Conservation (phyloP, 1,140 invertebrate genomes). For the Drosophila leontia region DNA sequence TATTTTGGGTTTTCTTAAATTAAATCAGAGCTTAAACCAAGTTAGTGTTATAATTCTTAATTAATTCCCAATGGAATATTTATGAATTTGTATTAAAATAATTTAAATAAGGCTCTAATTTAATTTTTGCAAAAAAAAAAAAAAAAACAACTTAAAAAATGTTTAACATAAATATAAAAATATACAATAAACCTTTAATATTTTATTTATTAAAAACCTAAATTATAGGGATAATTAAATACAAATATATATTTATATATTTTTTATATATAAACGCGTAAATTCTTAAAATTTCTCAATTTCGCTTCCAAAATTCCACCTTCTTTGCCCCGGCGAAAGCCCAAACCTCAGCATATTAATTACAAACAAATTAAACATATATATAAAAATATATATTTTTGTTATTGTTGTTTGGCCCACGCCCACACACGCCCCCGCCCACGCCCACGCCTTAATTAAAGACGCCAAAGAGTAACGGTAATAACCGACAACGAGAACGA, state of each 20-base stretch:
- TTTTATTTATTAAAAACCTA: too few species aligned
- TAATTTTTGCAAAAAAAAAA: too few species aligned
- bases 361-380: slow-evolving; percentile 68
- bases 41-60: neutral
- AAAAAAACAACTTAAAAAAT: too few species aligned
- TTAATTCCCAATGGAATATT: too few species aligned
- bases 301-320: neutral
- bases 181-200: too few species aligned
- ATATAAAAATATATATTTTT: neutral
- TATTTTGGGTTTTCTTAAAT: neutral
- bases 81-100: too few species aligned
- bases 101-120: too few species aligned
- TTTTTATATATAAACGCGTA: too few species aligned
- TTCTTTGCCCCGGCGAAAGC: slow-evolving; percentile 10
- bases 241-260: too few species aligned
- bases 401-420: slow-evolving; percentile 12
- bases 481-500: slow-evolving; percentile 51
- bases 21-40: neutral
- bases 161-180: too few species aligned
- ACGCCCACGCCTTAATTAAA: slow-evolving; percentile 64
- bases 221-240: too few species aligned
- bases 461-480: slow-evolving; percentile 69
- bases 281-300: neutral
- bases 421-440: neutral
- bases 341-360: slow-evolving; percentile 63